Evolutionary conservation across 2,113 vertebrate species (phyloP).

Genomic region (Dipodomys stephensi): DNA sequence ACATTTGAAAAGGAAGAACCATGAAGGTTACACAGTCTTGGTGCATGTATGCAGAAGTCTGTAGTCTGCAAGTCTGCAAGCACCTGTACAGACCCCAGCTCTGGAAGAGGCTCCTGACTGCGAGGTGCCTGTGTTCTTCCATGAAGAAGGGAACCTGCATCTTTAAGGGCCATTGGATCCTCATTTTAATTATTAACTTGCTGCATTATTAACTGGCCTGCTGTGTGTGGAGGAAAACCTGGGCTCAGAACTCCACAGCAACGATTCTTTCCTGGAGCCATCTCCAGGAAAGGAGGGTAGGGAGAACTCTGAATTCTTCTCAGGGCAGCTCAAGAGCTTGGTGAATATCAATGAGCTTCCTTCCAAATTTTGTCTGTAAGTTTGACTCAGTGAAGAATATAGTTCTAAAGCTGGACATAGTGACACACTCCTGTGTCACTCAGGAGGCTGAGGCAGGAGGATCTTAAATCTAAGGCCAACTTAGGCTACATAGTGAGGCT

Average conservation of each 20-base stretch:
- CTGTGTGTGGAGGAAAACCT: constrained; percentile 7
- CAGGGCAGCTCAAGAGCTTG: not conserved
- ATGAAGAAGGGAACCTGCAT: not conserved
- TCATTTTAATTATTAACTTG: constrained; percentile 66
- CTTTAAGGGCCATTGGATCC: constrained; percentile 26
- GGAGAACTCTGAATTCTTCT: not conserved
- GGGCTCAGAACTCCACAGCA: constrained; percentile 30
- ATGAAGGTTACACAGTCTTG: not conserved
- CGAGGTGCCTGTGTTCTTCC: not conserved
- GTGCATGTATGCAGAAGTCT: not conserved
- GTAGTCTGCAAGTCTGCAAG: not conserved
- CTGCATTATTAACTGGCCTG: constrained; percentile 52
- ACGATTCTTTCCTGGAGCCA: not conserved
- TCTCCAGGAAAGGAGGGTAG: not conserved
- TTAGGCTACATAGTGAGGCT: not conserved
- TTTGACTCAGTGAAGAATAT: not conserved
- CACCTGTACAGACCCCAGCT: not conserved
- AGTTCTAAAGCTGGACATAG: not conserved
- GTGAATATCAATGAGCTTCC: not conserved
- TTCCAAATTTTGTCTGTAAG: not conserved
- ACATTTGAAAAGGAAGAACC: not conserved
- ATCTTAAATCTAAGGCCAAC: not conserved
- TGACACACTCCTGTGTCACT: not conserved
- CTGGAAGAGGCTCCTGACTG: not conserved
- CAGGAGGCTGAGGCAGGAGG: no score